Base-by-base conservation (phyloP, 2,888 invertebrate genomes). In the Pyrrhosoma nymphula region DNA sequence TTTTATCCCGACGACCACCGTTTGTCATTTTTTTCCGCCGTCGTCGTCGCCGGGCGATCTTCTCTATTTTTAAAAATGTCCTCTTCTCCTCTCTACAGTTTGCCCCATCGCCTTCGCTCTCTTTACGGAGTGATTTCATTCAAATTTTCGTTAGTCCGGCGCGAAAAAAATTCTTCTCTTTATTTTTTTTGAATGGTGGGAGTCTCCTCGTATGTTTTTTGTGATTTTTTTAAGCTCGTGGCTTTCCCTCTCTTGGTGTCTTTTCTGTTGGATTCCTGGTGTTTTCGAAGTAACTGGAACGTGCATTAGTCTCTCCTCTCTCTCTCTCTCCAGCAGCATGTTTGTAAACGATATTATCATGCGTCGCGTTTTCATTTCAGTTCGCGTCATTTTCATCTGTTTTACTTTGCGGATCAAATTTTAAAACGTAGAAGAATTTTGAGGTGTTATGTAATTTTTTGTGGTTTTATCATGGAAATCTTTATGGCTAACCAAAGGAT, bases 51-150 rank as follows among this genome's bases (percentile, higher is more conserved):
- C 12, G 47, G 16, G 26, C 14, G 39, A 26, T 89, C 55, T 89
- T n/a, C 89, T 89, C n/a, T 89, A 47, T 89, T 89, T 89, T 56
- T 55, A 23, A 26, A 26, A 26, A 55, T 23, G 23, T n/a, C 47
- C 23, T 55, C 89, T 47, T 88, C 18, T 39, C 88, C 56, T 56
- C 89, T 23, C 89, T 55, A 35, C 16, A 47, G 26, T 47, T 47
- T 89, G 55, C 55, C 55, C 23, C 55, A n/a, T 55, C 55, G 26
- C n/a, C 89, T 56, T n/a, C 56, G 26, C 55, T 89, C 89, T 89
- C 47, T 56, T 89, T 89, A 82, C 82, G 16, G 82, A 82, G 82
- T 82, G 82, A 35, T 82, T 82, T 82, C 82, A 82, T 82, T 82
- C 82, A 82, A 82, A 82, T 82, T 82, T 82, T 82, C 82, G 82